Base-by-base conservation (phyloP, 2,797 vertebrate genomes). In the Hipposideros larvatus region DNA sequence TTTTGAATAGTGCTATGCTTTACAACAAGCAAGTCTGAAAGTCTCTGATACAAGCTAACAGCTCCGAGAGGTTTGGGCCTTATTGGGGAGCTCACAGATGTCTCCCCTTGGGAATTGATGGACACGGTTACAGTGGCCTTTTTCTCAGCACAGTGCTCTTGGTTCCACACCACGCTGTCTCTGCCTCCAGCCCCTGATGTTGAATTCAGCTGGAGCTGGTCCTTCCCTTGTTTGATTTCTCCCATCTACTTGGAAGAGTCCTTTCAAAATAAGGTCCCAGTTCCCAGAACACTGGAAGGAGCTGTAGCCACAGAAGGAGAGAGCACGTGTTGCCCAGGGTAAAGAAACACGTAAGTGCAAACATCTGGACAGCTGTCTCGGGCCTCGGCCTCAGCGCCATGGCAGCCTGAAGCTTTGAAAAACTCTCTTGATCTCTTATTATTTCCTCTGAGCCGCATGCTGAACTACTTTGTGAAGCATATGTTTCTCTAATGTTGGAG, bases 401-500 rank as follows among this genome's bases (percentile, higher is more conserved):
- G 80, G 48, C 5, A 34, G 73, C 16, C 61, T 93, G 43, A 48
- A 10, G 5, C 61, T 88, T 57, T 71, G 11, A 66, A 28, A 55
- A n/a, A 13, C 19, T 87, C 59, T 93, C 84, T 86, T 82, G 65
- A 79, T 82, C 41, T 80, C 51, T 65, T 65, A 31, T n/a, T 88
- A n/a, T 28, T 94, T 87, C 65, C 71, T 82, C 61, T 5, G 24
- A 74, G 37, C 41, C 34, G 65, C n/a, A 22, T 31, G 43, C 22
- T 24, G 21, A 37, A 59, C 31, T 88, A 48, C 43, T 75, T 22
- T 28, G 37, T 28, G 55, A 92, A 46, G 68, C 55, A 61, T 51
- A 70, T 65, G 4, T 37, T 55, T 71, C 79, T 84, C 6, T 66
- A 82, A 19, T 65, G 31, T 19, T 55, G 86, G 68, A 90, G 41